Evolutionary conservation across 2,113 vertebrate genomes (phyloP).

Genomic region (Erinaceus europaeus): DNA sequence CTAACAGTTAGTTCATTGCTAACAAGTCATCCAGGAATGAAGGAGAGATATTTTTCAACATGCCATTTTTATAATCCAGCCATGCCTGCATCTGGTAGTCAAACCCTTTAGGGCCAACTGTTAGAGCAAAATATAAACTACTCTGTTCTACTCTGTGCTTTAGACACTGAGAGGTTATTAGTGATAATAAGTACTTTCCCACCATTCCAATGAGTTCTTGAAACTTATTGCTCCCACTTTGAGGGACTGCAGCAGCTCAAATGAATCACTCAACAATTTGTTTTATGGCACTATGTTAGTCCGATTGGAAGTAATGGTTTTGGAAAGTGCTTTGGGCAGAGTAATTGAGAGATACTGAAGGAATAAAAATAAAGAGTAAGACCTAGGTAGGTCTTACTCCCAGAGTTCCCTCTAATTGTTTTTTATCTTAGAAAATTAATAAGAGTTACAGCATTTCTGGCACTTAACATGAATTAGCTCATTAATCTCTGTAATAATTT

Average conservation of each 20-base stretch:
- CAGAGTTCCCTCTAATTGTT: background rate
- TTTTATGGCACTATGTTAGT: constrained; percentile 27
- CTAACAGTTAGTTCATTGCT: constrained; percentile 53
- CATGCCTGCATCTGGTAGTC: constrained; percentile 16
- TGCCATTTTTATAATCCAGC: constrained; percentile 47
- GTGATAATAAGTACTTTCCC: constrained; percentile 34
- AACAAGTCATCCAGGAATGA: constrained; percentile 42
- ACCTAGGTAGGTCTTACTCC: background rate
- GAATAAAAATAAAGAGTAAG: background rate
- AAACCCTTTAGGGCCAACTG: constrained; percentile 41
- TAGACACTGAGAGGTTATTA: constrained; percentile 30
- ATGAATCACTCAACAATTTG: background rate
- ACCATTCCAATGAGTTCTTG: background rate
- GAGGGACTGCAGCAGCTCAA: background rate
- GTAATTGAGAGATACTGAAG: background rate
- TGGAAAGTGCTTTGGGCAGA: background rate
- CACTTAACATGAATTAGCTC: background rate
- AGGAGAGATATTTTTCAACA: constrained; percentile 66
- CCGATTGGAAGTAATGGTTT: background rate
- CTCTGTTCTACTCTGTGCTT: constrained; percentile 1
- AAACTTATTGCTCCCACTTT: background rate
- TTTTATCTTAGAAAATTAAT: background rate
- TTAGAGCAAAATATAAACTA: constrained; percentile 46
- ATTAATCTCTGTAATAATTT: background rate
- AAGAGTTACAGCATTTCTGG: background rate